Base-by-base conservation (phyloP, 2,113 vertebrate species). In the Scolopax mira region DNA sequence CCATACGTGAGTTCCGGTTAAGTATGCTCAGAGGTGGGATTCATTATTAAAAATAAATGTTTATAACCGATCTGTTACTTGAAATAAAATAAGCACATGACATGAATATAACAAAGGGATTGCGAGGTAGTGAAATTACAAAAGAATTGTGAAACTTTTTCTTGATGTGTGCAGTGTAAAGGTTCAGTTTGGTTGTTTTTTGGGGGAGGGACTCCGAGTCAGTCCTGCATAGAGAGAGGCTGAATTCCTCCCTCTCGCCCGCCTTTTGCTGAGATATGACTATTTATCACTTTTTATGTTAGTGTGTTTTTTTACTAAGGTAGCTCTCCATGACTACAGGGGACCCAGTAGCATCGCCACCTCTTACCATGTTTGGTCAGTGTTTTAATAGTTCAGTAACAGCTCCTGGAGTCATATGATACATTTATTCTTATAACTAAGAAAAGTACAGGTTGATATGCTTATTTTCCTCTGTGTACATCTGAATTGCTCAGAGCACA, bases 201-300 rank as follows among this genome's bases (percentile, higher is more conserved):
- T 48, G 18, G 31, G 35, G 33, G 49, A 65, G 28, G 27, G 49
- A 28, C 7, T 67, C 22, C 2, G 33, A 62, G 30, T 28, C 23
- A 79, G 41, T 12, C 27, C 16, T 15, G 39, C 0, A 0, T 6
- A 51, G 31, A 24, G 33, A n/a, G 25, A 65, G 51, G 44, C 42
- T 41, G 49, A 57, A 62, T 7, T 5, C 11, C 19, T 85, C 66
- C 28, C 27, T 75, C 41, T 8, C 41, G 51, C 5, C 15, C 13
- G 35, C 11, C 39, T 35, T 60, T 35, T 25, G 19, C 37, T 30
- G 28, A 51, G 25, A 25, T 27, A 15, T 23, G 31, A 23, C 27
- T n/a, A 2, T n/a, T 82, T 65, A 35, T 70, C 18, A 1, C 14
- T 48, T 46, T n/a, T 0, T 15, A 8, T 11, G 3, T 37, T 9